Percentiles rank a stretch among this genome's conserved stretches.
Evolutionary conservation across 2,888 invertebrate species (phyloP).

Genomic region (Operophtera brumata): DNA sequence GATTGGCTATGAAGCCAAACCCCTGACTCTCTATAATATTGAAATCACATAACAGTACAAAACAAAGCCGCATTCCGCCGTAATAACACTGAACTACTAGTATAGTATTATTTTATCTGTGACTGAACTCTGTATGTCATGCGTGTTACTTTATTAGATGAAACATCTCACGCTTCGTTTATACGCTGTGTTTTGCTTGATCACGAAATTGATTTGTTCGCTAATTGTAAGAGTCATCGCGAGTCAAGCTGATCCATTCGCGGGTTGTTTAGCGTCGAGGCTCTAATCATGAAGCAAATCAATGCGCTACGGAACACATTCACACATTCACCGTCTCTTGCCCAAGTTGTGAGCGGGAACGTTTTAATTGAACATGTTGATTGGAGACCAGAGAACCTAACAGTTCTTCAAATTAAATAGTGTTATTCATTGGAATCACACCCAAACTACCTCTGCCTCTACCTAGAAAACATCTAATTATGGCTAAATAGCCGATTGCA

Average conservation of each 20-base stretch:
- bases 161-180: slow-evolving; percentile 22
- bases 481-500: too few species aligned
- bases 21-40: not conserved
- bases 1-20: slow-evolving; percentile 6
- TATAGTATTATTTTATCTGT: too few species aligned
- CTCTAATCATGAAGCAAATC: slow-evolving; percentile 53
- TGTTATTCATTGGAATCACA: too few species aligned
- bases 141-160: slow-evolving; percentile 18
- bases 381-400: too few species aligned
- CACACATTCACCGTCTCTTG: slow-evolving; percentile 34
- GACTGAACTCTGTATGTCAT: slow-evolving; percentile 21
- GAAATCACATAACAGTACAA: not conserved
- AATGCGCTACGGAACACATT: slow-evolving; percentile 50
- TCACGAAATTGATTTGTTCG: slow-evolving; percentile 34
- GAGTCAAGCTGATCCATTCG: slow-evolving; percentile 45
- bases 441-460: too few species aligned
- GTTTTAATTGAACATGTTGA: slow-evolving; percentile 20
- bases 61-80: slow-evolving; percentile 18
- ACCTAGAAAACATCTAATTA: too few species aligned
- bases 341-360: slow-evolving; percentile 34
- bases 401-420: too few species aligned
- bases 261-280: slow-evolving; percentile 47
- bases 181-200: slow-evolving; percentile 15
- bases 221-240: slow-evolving; percentile 40
- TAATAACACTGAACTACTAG: too few species aligned